A percentile compares a stretch with the other conserved stretches of the same genome.
phyloP scores from a whole-genome alignment of 2,113 vertebrate species.

The Oncorhynchus clarkii region DNA sequence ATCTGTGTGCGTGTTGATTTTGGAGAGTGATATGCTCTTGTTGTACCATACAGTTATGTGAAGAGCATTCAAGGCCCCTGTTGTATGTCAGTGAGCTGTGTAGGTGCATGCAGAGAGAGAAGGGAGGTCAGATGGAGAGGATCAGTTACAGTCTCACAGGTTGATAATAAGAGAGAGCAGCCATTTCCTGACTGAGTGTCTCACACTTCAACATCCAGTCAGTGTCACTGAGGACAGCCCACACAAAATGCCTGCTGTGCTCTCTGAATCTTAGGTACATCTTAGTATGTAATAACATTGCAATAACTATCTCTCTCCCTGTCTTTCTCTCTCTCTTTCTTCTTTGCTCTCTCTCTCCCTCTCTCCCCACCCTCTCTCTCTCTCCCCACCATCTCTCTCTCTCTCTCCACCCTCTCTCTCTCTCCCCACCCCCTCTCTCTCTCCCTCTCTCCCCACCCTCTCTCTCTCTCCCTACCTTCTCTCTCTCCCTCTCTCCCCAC shows the following conservation, averaged over 20 bases:
- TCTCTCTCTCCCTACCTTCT: no score
- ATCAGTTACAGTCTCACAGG: background rate
- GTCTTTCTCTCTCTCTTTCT: slow-evolving; percentile 4
- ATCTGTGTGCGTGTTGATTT: background rate
- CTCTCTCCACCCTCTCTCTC: no score
- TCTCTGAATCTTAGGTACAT: background rate
- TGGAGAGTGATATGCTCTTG: background rate
- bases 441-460: no score
- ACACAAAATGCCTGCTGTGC: background rate
- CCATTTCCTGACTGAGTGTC: background rate
- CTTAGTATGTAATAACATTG: background rate
- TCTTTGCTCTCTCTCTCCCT: background rate
- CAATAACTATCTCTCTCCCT: background rate
- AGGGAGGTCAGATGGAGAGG: background rate
- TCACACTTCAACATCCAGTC: background rate
- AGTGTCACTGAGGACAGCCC: no score
- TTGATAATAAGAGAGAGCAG: background rate
- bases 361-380: background rate
- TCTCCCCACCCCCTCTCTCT: no score
- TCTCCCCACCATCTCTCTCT: no score
- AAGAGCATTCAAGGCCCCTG: background rate
- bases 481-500: no score
- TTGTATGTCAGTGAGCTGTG: background rate
- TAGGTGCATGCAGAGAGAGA: background rate
- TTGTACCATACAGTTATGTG: background rate